Evolutionary conservation across 2,113 vertebrate species (phyloP).

Genomic region (Nothoprocta perdicaria): DNA sequence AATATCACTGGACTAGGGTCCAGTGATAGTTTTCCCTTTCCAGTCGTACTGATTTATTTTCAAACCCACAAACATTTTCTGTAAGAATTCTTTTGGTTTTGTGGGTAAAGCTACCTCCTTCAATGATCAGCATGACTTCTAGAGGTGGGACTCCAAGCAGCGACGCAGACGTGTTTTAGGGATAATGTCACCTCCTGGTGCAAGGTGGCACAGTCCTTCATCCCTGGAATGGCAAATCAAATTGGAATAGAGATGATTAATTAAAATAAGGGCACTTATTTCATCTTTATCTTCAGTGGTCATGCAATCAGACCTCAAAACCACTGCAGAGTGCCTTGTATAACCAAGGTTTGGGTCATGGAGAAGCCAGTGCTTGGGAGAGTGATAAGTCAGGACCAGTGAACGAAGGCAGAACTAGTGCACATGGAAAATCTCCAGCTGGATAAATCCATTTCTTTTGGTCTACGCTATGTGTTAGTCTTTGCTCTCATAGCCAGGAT

Average conservation of each 20-base stretch:
- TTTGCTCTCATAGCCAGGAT: not conserved
- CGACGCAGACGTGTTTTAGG: not conserved
- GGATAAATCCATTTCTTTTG: not conserved
- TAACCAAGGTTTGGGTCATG: not conserved
- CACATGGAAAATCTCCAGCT: not conserved
- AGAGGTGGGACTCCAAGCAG: not conserved
- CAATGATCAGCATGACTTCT: fast-evolving
- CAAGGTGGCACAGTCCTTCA: not conserved
- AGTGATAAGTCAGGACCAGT: not conserved
- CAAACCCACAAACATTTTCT: not conserved
- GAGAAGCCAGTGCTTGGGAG: not conserved
- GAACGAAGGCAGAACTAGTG: not conserved
- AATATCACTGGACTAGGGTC: not conserved
- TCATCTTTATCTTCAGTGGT: not conserved
- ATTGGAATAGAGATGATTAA: not conserved
- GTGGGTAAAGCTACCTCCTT: not conserved
- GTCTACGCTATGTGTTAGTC: not conserved
- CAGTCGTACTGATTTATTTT: not conserved
- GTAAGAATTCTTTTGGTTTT: not conserved
- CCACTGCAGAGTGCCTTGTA: not conserved
- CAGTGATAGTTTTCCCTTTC: not conserved
- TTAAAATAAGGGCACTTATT: not conserved
- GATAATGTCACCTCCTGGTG: not conserved
- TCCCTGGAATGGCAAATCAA: not conserved
- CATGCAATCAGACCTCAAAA: not conserved